phyloP scores from a whole-genome alignment of 2,888 invertebrate species.

The Drosophila multiciliata region DNA sequence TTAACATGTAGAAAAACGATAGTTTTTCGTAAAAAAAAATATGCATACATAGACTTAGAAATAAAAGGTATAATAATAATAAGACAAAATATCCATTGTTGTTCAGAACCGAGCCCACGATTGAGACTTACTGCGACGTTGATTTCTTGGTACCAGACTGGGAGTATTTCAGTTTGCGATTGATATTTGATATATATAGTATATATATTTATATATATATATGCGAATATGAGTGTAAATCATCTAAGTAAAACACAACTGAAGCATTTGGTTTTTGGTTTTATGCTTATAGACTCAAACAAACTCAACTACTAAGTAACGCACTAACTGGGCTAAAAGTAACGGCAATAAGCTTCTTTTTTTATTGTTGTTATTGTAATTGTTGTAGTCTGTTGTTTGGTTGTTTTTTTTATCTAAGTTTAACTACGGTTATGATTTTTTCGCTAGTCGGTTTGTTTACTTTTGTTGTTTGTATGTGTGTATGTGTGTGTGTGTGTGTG shows the following conservation, averaged over 20 bases:
- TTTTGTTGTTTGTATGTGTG: slow-evolving; percentile 16
- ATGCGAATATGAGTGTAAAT: slow-evolving; percentile 44
- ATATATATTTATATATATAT: slow-evolving; percentile 23
- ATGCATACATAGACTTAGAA: slow-evolving; percentile 47
- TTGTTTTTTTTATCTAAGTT: slow-evolving; percentile 13
- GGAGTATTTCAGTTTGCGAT: slow-evolving; percentile 11
- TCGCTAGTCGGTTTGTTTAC: slow-evolving; percentile 21
- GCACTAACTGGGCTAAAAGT: slow-evolving; percentile 70
- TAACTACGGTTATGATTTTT: slow-evolving; percentile 17
- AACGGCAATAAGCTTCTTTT: slow-evolving; percentile 68
- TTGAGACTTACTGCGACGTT: slow-evolving; percentile 69
- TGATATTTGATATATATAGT: slow-evolving; percentile 13
- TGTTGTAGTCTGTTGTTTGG: slow-evolving; percentile 35
- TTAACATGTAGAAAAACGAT: slow-evolving; percentile 22
- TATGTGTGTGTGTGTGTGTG: slow-evolving; percentile 2
- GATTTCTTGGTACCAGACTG: slow-evolving; percentile 49
- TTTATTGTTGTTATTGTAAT: slow-evolving; percentile 15
- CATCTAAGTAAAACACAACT: slow-evolving; percentile 71
- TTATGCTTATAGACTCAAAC: slow-evolving; percentile 52
- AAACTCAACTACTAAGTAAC: slow-evolving; percentile 74
- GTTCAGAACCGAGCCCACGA: slow-evolving; percentile 48
- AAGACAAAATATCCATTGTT: slow-evolving; percentile 39
- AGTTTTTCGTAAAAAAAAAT: slow-evolving; percentile 19
- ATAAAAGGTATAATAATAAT: slow-evolving; percentile 16
- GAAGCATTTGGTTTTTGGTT: slow-evolving; percentile 53